Evolutionary conservation across 1,140 invertebrate species (phyloP), one percentile per base, ranked within the genome.

Genomic region (Cecropterus lyciades): DNA sequence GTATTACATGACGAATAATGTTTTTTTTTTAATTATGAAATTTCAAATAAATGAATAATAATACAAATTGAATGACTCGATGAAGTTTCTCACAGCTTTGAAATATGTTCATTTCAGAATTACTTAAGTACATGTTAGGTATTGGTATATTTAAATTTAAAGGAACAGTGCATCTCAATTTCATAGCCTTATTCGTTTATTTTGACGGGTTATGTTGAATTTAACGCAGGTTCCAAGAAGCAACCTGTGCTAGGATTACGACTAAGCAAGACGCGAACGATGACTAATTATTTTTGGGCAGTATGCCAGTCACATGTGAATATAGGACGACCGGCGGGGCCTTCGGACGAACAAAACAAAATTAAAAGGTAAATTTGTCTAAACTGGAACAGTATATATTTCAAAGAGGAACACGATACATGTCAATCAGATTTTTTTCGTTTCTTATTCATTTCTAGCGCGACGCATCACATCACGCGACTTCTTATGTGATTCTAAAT

Each of bases 241-340:
- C 65, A 24, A 69, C 72, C 73, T 75, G 80, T 80, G 63, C 77
- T 84, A 84, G 77, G 74, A 73, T 79, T 73, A 71, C 71, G 70
- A 65, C 70, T 70, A 66, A 73, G 68, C 62, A 52, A 63, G 46
- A 40, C 64, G 46, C 67, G 69, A n/a, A n/a, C 72, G 81, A 82
- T 87, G 84, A 90, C 83, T 85, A 87, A 89, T 86, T 87, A 87
- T 85, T 87, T 87, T 84, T 79, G 80, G 87, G 85, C 84, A 80
- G 42, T 60, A 63, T 84, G 85, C 85, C 87, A 89, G 75, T 69
- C 52, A 65, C 72, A 72, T 68, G 45, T 73, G 79, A 83, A 87
- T 84, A 81, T 89, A 80, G 83, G 82, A 69, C 85, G 72, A 68
- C 24, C 59, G 64, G 40, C 75, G 67, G 65, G 60, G 72, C 60